phyloP scores from a whole-genome alignment of 1,140 invertebrate genomes.

The Venustaconcha ellipsiformis region DNA sequence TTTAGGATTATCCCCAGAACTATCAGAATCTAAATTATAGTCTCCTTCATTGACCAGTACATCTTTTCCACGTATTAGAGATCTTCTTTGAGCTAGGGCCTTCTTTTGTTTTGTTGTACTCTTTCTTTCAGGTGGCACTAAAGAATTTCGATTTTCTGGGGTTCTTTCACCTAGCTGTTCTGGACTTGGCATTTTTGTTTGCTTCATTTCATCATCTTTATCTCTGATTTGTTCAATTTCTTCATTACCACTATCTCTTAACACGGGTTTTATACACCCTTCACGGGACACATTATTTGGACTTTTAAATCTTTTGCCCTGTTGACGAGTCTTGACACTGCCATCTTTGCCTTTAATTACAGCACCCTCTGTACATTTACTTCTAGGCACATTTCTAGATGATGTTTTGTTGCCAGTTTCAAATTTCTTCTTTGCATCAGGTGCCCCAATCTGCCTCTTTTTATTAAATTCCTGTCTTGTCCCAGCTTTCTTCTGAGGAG shows the following conservation, averaged over 20 bases:
- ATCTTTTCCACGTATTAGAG: constrained; percentile 1
- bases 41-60: constrained; percentile 7
- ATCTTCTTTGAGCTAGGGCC: constrained; percentile 34
- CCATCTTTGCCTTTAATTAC: too few relatives aligned
- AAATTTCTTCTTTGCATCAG: constrained; percentile 2
- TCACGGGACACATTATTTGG: too few relatives aligned
- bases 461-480: constrained; percentile 18
- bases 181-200: constrained; percentile 4
- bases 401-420: neutral
- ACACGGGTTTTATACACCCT: too few relatives aligned
- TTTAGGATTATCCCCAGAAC: constrained; percentile 16
- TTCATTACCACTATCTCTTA: too few relatives aligned
- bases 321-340: too few relatives aligned
- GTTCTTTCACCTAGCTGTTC: constrained; percentile 38
- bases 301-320: too few relatives aligned
- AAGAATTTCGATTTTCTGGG: constrained; percentile 28
- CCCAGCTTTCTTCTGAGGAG: constrained; percentile 35
- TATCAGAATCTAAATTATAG: constrained; percentile 7
- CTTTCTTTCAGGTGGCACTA: constrained; percentile 23
- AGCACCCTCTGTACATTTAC: too few relatives aligned
- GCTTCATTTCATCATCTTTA: neutral
- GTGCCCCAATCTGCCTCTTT: neutral
- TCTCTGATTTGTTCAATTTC: constrained; percentile 2
- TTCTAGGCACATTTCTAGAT: too few relatives aligned
- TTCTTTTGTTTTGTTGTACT: constrained; percentile 53